phyloP scores from a whole-genome alignment of 2,888 invertebrate genomes.

The Tetragnatha montana region DNA sequence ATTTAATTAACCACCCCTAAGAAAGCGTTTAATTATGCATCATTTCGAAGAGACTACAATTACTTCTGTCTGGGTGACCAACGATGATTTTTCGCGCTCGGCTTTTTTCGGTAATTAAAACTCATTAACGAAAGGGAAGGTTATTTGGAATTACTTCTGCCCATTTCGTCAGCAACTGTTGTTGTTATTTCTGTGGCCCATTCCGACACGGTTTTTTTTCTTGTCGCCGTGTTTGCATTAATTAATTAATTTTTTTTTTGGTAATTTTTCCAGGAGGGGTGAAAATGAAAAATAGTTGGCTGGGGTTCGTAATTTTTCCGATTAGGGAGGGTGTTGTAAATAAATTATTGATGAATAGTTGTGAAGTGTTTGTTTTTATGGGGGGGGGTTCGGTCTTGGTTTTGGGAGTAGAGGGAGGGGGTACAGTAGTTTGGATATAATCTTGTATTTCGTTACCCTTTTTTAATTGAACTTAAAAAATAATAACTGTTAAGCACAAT shows the following conservation, averaged over 20 bases:
- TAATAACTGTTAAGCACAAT: no score
- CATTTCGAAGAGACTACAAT: conserved; percentile 52
- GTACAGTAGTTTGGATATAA: no score
- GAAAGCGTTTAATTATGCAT: conserved; percentile 69
- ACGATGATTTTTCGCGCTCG: conserved; percentile 61
- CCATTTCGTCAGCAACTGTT: conserved; percentile 33
- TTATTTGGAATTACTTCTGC: conserved; percentile 49
- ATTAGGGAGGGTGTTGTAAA: not conserved
- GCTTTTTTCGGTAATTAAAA: conserved; percentile 63
- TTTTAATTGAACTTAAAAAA: no score
- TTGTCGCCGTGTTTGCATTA: not conserved
- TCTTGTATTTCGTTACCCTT: no score
- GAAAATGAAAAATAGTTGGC: not conserved
- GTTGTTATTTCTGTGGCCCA: not conserved
- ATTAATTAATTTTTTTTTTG: not conserved
- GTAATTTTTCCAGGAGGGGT: not conserved
- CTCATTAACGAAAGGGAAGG: conserved; percentile 58
- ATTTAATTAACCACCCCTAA: conserved; percentile 65
- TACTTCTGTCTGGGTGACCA: conserved; percentile 66
- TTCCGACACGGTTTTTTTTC: not conserved
- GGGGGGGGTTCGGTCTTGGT: not conserved
- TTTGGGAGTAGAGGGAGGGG: no score
- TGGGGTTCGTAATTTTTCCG: not conserved
- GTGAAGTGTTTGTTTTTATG: not conserved
- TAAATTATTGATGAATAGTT: not conserved